These are phyloP conservation scores for Spea hammondii DNA, from an alignment of 2,797 vertebrate species.

Conservation along the genomic window DNA sequence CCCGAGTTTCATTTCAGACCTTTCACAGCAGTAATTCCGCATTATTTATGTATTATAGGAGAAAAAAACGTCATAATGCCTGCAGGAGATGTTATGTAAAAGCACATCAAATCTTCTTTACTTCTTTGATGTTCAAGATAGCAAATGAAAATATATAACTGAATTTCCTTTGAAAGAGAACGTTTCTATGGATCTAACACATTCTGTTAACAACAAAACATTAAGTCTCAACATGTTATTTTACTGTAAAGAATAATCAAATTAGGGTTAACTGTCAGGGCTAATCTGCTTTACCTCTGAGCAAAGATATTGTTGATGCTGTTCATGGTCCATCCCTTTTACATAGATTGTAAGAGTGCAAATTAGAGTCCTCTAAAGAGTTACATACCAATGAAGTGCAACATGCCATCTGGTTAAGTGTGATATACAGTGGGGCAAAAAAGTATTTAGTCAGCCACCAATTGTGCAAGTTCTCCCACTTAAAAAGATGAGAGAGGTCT, in stretches of 20 bases:
- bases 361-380: too few species aligned
- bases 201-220: conserved; percentile 11
- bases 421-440: too few species aligned
- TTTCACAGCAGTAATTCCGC: background rate
- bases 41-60: conserved; percentile 23
- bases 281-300: background rate
- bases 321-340: too few species aligned
- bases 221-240: conserved; percentile 2
- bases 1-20: background rate
- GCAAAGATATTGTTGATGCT: background rate
- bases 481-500: too few species aligned
- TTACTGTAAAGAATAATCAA: background rate
- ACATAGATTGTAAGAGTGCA: too few species aligned
- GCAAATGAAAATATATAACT: conserved; percentile 19
- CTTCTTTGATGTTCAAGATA: conserved; percentile 43
- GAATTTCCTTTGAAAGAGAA: conserved; percentile 29
- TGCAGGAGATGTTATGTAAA: conserved; percentile 28
- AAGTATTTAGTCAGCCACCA: too few species aligned
- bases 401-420: too few species aligned
- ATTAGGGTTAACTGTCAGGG: background rate
- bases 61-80: conserved; percentile 22
- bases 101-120: conserved; percentile 35
- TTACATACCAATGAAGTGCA: too few species aligned
- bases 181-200: conserved; percentile 9
- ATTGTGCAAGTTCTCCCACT: too few species aligned